A percentile compares a stretch with the other conserved stretches of the same genome.
phyloP scores from a whole-genome alignment of 2,888 invertebrate genomes.

The Lamellibrachia columna region DNA sequence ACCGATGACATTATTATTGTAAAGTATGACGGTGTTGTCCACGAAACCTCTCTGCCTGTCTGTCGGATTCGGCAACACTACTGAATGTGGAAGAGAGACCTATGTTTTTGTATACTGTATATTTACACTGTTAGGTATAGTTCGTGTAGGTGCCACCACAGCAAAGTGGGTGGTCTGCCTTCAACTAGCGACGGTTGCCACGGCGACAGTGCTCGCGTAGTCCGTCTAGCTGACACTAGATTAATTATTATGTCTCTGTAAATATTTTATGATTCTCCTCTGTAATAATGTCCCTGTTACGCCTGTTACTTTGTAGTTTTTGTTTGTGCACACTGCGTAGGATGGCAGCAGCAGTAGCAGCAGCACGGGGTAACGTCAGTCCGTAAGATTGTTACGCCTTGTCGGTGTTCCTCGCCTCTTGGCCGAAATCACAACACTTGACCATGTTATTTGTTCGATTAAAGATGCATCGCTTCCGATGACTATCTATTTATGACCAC shows the following conservation, averaged over 20 bases:
- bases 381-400: background rate
- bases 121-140: conserved; percentile 12
- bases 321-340: background rate
- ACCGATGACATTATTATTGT: background rate
- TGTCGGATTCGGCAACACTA: background rate
- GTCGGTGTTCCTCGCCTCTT: background rate
- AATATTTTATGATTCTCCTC: conserved; percentile 6
- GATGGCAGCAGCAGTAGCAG: conserved; percentile 16
- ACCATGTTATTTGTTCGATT: background rate
- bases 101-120: conserved; percentile 16
- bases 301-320: conserved; percentile 10
- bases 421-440: background rate
- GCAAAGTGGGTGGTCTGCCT: background rate
- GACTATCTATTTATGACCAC: background rate
- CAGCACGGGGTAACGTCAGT: background rate
- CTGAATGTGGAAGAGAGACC: background rate
- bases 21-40: conserved; percentile 16
- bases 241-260: conserved; percentile 5
- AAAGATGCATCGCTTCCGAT: background rate
- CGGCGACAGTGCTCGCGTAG: background rate
- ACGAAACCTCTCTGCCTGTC: background rate
- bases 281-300: background rate
- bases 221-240: conserved; percentile 6
- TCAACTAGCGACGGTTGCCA: background rate
- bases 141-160: background rate